phyloP scores from a whole-genome alignment of 2,888 invertebrate genomes.

The Polyommatus iphigenia region DNA sequence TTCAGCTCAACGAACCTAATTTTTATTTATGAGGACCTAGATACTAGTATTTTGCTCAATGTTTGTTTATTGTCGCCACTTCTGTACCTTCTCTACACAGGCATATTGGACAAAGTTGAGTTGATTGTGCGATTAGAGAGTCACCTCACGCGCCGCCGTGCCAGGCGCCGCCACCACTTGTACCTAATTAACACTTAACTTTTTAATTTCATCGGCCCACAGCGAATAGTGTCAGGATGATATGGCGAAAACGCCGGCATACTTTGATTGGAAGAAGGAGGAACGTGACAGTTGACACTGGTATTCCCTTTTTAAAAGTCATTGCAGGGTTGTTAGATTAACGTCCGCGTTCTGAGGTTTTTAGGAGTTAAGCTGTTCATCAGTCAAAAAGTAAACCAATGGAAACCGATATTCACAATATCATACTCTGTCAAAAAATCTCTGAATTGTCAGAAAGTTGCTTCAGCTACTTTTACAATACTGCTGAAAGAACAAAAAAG shows the following conservation, averaged over 20 bases:
- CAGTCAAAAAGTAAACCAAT: too few species aligned
- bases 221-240: conserved; percentile 28
- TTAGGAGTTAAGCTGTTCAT: too few species aligned
- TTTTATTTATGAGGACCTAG: too few species aligned
- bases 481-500: too few species aligned
- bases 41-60: too few species aligned
- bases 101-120: conserved; percentile 58
- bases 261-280: background rate
- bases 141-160: conserved; percentile 49
- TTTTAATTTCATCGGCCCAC: conserved; percentile 45
- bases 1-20: too few species aligned
- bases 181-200: conserved; percentile 55
- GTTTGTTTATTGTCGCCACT: background rate
- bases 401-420: too few species aligned
- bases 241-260: conserved; percentile 4
- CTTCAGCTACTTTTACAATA: too few species aligned
- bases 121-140: conserved; percentile 59
- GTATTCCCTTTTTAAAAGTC: background rate
- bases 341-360: background rate
- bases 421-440: too few species aligned
- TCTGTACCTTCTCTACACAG: conserved; percentile 41
- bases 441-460: too few species aligned
- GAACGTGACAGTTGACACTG: background rate
- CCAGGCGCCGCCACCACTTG: conserved; percentile 57
- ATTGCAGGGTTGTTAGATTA: background rate